Percentiles rank a stretch among this genome's conserved stretches.
Evolutionary conservation across 2,797 vertebrate genomes (phyloP).

Genomic region (Paedocypris micromegethes): DNA sequence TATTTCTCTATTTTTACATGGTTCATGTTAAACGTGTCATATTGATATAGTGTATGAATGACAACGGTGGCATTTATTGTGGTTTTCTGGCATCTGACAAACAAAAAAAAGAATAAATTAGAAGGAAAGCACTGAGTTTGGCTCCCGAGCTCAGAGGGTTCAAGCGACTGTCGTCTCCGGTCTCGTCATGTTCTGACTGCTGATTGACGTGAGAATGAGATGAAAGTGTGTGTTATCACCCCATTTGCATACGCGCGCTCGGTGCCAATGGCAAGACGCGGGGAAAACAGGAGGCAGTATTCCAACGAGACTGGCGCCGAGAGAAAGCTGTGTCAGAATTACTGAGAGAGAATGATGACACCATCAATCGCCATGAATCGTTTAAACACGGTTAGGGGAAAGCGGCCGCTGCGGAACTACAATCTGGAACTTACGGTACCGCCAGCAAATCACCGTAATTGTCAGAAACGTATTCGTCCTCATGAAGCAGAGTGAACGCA

Average conservation of each 20-base stretch:
- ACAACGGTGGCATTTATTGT: slow-evolving; percentile 69
- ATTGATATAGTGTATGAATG: slow-evolving; percentile 70
- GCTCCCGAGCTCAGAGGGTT: slow-evolving; percentile 42
- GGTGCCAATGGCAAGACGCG: slow-evolving; percentile 56
- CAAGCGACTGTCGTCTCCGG: slow-evolving; percentile 44
- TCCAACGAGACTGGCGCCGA: slow-evolving; percentile 42
- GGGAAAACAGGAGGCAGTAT: slow-evolving; percentile 52
- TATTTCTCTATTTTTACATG: slow-evolving; percentile 53
- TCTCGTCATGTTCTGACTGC: slow-evolving; percentile 46
- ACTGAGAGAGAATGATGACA: slow-evolving; percentile 16
- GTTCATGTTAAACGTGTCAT: slow-evolving; percentile 61
- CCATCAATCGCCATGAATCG: slow-evolving; percentile 22
- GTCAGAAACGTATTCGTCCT: too few species aligned
- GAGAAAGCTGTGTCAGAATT: slow-evolving; percentile 31
- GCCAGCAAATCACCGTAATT: too few species aligned
- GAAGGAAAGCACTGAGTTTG: slow-evolving; percentile 56
- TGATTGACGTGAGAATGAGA: slow-evolving; percentile 51
- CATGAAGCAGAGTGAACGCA: too few species aligned
- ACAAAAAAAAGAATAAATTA: slow-evolving; percentile 69
- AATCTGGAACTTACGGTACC: too few species aligned
- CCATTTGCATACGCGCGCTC: slow-evolving; percentile 60
- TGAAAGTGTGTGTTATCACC: slow-evolving; percentile 56
- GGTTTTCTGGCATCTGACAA: slow-evolving; percentile 61
- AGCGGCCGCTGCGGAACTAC: too few species aligned
- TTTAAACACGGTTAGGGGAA: neutral